These are phyloP conservation scores for Eulacestoma nigropectus DNA, from an alignment of 2,113 vertebrate species.

Conservation along the genomic window DNA sequence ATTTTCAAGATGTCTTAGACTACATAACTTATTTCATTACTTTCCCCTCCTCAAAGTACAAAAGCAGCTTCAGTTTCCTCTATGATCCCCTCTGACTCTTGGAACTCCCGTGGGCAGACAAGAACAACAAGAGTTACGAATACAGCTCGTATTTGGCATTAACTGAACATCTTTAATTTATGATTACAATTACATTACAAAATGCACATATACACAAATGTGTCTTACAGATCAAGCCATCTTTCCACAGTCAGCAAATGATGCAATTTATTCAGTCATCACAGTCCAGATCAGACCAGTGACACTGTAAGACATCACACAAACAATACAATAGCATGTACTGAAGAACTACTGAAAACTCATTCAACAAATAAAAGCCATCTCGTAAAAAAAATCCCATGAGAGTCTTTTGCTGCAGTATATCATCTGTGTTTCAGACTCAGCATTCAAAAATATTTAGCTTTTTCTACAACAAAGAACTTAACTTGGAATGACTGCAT, in stretches of 20 bases:
- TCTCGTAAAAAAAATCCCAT: background rate
- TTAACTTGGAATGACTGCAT: background rate
- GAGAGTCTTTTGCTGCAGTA: background rate
- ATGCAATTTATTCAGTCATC: conserved; percentile 36
- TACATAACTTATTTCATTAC: background rate
- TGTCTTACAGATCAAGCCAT: background rate
- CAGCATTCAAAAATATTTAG: background rate
- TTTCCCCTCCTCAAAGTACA: background rate
- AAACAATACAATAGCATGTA: conserved; percentile 18
- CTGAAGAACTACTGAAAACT: conserved; percentile 38
- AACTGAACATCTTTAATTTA: background rate
- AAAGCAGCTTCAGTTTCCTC: background rate
- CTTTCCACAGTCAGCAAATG: conserved; percentile 38
- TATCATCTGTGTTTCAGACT: conserved; percentile 14
- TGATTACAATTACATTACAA: background rate
- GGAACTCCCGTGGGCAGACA: background rate
- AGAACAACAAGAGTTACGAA: background rate
- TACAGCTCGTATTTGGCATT: background rate
- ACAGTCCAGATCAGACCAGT: conserved; percentile 30
- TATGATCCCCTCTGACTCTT: background rate
- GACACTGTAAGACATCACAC: conserved; percentile 15
- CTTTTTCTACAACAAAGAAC: conserved; percentile 4
- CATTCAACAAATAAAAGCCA: conserved; percentile 41
- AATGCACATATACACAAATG: background rate
- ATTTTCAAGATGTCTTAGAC: background rate